Conservation (phyloP, 2,888 invertebrate genomes). For the Melipona bicolor region DNA sequence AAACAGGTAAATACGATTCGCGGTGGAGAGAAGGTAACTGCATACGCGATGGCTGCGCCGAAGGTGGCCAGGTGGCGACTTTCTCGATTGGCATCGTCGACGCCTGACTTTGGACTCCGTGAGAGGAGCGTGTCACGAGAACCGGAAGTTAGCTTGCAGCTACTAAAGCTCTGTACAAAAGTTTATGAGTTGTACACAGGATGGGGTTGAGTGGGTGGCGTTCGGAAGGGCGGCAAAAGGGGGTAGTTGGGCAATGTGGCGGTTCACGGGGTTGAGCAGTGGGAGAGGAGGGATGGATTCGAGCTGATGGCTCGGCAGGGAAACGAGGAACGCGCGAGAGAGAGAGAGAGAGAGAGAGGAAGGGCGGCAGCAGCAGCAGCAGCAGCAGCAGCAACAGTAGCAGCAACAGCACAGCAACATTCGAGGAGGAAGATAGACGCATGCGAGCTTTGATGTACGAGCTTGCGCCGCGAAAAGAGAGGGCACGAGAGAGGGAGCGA, state of each 20-base stretch:
- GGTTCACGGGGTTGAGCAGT: slow-evolving; percentile 55
- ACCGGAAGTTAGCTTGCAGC: slow-evolving; percentile 81
- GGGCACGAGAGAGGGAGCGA: slow-evolving; percentile 61
- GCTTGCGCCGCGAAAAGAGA: slow-evolving; percentile 77
- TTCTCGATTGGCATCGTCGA: slow-evolving; percentile 58
- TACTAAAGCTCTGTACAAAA: slow-evolving; percentile 81
- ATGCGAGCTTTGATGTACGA: slow-evolving; percentile 83
- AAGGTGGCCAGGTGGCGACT: slow-evolving; percentile 12
- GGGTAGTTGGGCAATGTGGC: slow-evolving; percentile 70
- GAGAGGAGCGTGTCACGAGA: slow-evolving; percentile 71
- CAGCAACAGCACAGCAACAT: slow-evolving; percentile 67
- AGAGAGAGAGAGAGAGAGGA: neutral
- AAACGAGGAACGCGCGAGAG: slow-evolving; percentile 49
- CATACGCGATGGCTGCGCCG: neutral
- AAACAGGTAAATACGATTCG: slow-evolving; percentile 48
- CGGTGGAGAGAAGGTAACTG: slow-evolving; percentile 4
- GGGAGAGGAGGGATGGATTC: slow-evolving; percentile 47
- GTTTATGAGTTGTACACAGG: slow-evolving; percentile 79
- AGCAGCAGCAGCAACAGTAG: slow-evolving; percentile 58
- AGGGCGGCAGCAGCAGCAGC: slow-evolving; percentile 32
- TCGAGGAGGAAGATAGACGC: slow-evolving; percentile 80
- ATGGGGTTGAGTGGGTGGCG: slow-evolving; percentile 73
- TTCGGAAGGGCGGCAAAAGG: slow-evolving; percentile 67
- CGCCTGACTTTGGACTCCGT: slow-evolving; percentile 52
- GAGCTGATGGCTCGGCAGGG: slow-evolving; percentile 52